Evolutionary conservation across 2,888 invertebrate genomes (phyloP).

Genomic region (Caenorhabditis drosophilae): DNA sequence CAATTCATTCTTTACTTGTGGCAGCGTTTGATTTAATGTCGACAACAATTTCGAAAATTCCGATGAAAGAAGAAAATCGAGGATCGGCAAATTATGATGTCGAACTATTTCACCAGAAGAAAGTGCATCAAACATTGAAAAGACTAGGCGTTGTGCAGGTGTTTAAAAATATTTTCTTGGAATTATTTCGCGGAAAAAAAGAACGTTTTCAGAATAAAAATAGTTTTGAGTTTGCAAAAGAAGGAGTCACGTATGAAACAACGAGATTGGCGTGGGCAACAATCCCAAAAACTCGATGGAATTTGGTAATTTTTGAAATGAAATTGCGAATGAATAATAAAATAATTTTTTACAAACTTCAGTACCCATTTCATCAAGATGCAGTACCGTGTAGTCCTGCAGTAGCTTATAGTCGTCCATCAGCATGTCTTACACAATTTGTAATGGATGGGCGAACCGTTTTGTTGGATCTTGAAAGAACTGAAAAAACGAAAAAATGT

Average conservation of each 20-base stretch:
- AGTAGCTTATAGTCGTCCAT: conserved; percentile 88
- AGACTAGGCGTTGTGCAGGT: conserved; percentile 8
- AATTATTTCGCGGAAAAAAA: background rate
- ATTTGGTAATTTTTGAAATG: too few relatives aligned
- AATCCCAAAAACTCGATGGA: conserved; percentile 70
- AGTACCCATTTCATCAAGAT: conserved; percentile 76
- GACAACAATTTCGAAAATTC: conserved; percentile 96
- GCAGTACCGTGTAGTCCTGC: conserved; percentile 81
- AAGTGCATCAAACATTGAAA: conserved; percentile 13
- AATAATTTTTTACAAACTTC: too few relatives aligned
- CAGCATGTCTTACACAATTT: conserved; percentile 95
- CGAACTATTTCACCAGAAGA: conserved; percentile 82
- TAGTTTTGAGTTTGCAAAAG: conserved; percentile 5
- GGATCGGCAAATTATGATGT: conserved; percentile 97
- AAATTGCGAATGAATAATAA: too few relatives aligned
- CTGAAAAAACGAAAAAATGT: too few relatives aligned
- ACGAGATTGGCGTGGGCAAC: conserved; percentile 96
- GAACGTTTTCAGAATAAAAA: conserved; percentile 1
- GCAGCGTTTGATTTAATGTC: conserved; percentile 78
- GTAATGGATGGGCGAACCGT: conserved; percentile 80
- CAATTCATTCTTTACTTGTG: conserved; percentile 26
- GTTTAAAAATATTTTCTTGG: background rate
- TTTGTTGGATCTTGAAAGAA: conserved; percentile 58
- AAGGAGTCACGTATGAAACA: conserved; percentile 78
- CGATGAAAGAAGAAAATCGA: conserved; percentile 84